Conservation (phyloP, 2,888 invertebrate species). For the Escarpia spicata region DNA sequence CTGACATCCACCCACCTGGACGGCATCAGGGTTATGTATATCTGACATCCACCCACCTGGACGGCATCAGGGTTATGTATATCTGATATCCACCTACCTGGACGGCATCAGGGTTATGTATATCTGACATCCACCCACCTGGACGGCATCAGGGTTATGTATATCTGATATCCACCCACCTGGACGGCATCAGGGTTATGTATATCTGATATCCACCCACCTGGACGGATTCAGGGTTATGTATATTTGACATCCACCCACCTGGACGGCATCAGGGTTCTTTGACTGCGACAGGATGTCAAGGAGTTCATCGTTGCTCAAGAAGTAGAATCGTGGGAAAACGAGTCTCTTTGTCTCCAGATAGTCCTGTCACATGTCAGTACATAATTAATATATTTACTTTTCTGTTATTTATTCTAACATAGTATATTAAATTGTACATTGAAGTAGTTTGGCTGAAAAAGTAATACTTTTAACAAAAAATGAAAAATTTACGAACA, state of each 20-base stretch:
- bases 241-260: conserved; percentile 34
- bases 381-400: neutral
- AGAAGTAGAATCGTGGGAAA: conserved; percentile 65
- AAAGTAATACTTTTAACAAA: neutral
- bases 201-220: neutral
- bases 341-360: conserved; percentile 64
- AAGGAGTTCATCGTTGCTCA: conserved; percentile 64
- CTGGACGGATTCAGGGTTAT: neutral
- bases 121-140: too few species aligned
- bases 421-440: neutral
- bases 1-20: too few species aligned
- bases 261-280: conserved; percentile 64
- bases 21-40: too few species aligned
- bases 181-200: neutral
- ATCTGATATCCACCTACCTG: too few species aligned
- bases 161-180: too few species aligned
- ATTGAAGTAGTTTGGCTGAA: neutral
- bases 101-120: too few species aligned
- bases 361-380: conserved; percentile 55
- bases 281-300: conserved; percentile 65
- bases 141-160: too few species aligned
- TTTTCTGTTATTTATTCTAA: neutral
- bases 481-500: neutral
- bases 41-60: too few species aligned
- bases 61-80: too few species aligned